Conservation (phyloP, 1,140 invertebrate species). For the Caenorhabditis brenneri region DNA sequence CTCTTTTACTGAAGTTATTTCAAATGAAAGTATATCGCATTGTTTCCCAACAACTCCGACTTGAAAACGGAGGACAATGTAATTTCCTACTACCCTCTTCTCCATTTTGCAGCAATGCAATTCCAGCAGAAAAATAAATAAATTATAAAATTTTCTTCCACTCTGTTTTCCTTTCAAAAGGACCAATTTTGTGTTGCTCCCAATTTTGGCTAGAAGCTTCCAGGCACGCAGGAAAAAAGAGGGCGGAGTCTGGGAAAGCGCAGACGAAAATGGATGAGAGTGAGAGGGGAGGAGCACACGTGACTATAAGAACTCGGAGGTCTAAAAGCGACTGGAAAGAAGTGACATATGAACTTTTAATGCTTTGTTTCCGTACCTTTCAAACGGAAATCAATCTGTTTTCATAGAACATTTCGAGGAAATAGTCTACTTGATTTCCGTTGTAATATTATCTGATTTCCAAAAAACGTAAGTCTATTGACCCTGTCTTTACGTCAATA, state of each 20-base stretch:
- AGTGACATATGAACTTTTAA: background rate
- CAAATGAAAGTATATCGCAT: background rate
- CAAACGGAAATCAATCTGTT: no score
- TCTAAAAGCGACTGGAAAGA: background rate
- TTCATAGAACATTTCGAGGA: no score
- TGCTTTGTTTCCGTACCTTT: background rate
- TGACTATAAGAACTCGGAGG: background rate
- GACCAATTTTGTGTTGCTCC: background rate
- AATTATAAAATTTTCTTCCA: slow-evolving; percentile 5
- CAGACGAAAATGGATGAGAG: slow-evolving; percentile 1
- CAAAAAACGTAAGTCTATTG: no score
- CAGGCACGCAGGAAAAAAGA: background rate
- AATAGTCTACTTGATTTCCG: no score
- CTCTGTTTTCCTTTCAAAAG: background rate
- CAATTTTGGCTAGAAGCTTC: background rate
- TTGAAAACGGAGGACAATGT: background rate
- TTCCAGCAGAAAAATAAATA: slow-evolving; percentile 35
- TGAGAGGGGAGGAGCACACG: background rate
- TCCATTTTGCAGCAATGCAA: background rate
- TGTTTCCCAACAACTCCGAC: background rate
- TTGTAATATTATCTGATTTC: no score
- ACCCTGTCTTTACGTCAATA: no score
- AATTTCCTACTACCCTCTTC: background rate
- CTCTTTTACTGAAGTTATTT: no score
- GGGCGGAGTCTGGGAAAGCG: background rate